Evolutionary conservation across 2,888 invertebrate genomes (phyloP).

Genomic region (Hypercompe scribonia): DNA sequence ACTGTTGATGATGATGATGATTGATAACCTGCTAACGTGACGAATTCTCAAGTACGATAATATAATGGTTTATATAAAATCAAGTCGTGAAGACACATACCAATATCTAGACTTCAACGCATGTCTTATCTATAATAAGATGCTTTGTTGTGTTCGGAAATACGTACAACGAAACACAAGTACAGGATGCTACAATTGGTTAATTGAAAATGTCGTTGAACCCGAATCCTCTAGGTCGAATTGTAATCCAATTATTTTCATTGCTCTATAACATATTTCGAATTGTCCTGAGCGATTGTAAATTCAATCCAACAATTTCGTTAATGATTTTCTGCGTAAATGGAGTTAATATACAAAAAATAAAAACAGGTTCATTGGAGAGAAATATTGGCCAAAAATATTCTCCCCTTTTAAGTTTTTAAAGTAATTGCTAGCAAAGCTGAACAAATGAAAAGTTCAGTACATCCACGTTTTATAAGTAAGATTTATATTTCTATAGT

Average conservation of each 20-base stretch:
- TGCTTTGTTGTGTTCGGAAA: not conserved
- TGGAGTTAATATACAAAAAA: not conserved
- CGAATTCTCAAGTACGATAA: not conserved
- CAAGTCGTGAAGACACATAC: not conserved
- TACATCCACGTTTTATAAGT: too few species aligned
- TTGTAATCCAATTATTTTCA: constrained; percentile 10
- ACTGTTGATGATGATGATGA: too few species aligned
- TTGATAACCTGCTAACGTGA: too few species aligned
- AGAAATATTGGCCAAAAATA: too few species aligned
- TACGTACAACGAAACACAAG: constrained; percentile 5
- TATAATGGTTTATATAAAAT: not conserved
- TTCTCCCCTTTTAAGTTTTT: too few species aligned
- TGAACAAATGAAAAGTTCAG: too few species aligned
- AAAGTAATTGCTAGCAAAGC: too few species aligned
- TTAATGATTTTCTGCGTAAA: not conserved
- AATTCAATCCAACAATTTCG: not conserved
- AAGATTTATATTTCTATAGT: too few species aligned
- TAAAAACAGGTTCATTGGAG: not conserved
- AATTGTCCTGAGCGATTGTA: not conserved
- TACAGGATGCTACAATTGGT: constrained; percentile 21
- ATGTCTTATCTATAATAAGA: not conserved
- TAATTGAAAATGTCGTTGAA: constrained; percentile 21
- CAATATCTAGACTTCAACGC: not conserved
- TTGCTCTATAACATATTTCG: not conserved
- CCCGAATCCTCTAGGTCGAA: constrained; percentile 6